A percentile compares a stretch with the other conserved stretches of the same genome.
These are phyloP conservation scores for Crossocerus cetratus DNA, from an alignment of 2,888 invertebrate species.

Conservation along the genomic window DNA sequence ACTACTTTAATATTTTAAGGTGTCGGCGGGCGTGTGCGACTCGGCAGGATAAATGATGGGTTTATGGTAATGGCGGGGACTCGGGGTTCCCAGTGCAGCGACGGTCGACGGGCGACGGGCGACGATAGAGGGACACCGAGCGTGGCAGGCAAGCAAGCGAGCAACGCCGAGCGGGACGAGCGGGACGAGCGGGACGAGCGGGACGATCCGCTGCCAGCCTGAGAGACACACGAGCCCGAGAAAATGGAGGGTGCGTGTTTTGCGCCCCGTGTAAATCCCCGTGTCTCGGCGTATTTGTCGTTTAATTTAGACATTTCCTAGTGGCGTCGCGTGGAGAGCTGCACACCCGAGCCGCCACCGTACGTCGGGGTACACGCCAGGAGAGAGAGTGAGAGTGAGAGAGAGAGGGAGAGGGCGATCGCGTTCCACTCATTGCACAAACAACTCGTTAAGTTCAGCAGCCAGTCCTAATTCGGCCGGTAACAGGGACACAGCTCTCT, in stretches of 20 bases:
- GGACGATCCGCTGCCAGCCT: conserved; percentile 37
- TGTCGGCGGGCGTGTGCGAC: conserved; percentile 49
- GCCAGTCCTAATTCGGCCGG: conserved; percentile 54
- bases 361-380: conserved; percentile 20
- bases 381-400: no score
- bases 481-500: conserved; percentile 41
- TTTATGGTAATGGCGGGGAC: conserved; percentile 70
- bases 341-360: conserved; percentile 41
- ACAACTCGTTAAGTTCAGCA: conserved; percentile 63
- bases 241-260: conserved; percentile 74
- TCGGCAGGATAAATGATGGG: conserved; percentile 71
- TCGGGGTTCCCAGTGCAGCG: conserved; percentile 43
- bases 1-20: conserved; percentile 67
- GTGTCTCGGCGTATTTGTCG: conserved; percentile 74
- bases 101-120: no score
- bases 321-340: no score
- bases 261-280: conserved; percentile 71
- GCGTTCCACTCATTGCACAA: conserved; percentile 61
- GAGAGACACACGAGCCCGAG: conserved; percentile 53
- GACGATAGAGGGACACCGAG: no score
- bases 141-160: no score
- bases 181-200: no score
- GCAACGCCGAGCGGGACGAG: conserved; percentile 35
- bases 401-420: conserved; percentile 56
- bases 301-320: conserved; percentile 72